Evolutionary conservation across 1,140 invertebrate species (phyloP).

Genomic region (Cydia strobilella): DNA sequence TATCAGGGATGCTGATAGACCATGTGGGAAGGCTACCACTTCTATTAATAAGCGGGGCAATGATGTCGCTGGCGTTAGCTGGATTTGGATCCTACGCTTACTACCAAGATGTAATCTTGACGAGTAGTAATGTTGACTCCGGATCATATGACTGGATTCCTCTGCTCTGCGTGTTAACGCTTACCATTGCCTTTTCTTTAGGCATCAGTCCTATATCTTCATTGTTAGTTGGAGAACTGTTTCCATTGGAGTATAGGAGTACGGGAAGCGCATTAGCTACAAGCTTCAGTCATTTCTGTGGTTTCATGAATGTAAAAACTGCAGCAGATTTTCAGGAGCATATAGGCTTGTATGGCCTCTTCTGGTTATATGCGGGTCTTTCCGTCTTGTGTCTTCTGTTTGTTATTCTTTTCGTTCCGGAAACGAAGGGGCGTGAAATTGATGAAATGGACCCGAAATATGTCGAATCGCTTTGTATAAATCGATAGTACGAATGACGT

Average conservation of each 20-base stretch:
- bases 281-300: conserved; percentile 92
- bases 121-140: conserved; percentile 60
- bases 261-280: conserved; percentile 91
- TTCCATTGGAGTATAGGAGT: conserved; percentile 91
- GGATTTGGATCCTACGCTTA: conserved; percentile 91
- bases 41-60: conserved; percentile 88
- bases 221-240: conserved; percentile 92
- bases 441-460: conserved; percentile 92
- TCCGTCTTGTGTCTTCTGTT: conserved; percentile 91
- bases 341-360: conserved; percentile 89
- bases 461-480: conserved; percentile 80
- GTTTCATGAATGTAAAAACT: conserved; percentile 93
- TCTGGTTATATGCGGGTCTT: conserved; percentile 93
- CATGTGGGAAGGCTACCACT: conserved; percentile 88
- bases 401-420: conserved; percentile 92
- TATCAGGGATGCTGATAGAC: conserved; percentile 90
- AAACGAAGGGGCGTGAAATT: conserved; percentile 93
- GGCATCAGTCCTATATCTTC: conserved; percentile 95
- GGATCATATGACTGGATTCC: conserved; percentile 89
- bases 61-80: conserved; percentile 90
- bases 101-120: conserved; percentile 82
- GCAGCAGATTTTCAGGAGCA: conserved; percentile 89
- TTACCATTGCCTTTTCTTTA: conserved; percentile 91
- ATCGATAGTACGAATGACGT: conserved; percentile 62
- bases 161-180: conserved; percentile 89